Evolutionary conservation across 2,888 invertebrate genomes (phyloP).

Genomic region (Nephrocerus scutellatus): DNA sequence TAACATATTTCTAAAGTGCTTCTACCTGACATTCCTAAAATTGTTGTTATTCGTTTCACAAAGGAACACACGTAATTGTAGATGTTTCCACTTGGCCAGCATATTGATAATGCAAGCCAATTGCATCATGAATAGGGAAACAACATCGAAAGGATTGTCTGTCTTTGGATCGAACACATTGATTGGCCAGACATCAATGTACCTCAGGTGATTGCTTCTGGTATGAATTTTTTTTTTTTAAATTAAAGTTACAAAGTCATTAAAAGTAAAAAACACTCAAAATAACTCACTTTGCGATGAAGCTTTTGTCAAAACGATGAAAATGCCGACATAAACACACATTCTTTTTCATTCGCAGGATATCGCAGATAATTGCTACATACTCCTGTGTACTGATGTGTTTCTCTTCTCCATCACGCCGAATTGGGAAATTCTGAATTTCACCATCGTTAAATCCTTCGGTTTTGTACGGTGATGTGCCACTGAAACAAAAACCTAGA

Average conservation of each 20-base stretch:
- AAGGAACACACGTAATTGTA: slow-evolving; percentile 79
- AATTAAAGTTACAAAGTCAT: slow-evolving; percentile 7
- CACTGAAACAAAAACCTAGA: slow-evolving; percentile 33
- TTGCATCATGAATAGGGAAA: slow-evolving; percentile 91
- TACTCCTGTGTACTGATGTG: slow-evolving; percentile 59
- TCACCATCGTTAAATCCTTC: slow-evolving; percentile 52
- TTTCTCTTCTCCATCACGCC: slow-evolving; percentile 47
- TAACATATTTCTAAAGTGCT: slow-evolving; percentile 22
- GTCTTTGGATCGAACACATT: slow-evolving; percentile 76
- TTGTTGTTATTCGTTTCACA: slow-evolving; percentile 55
- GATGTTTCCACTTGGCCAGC: slow-evolving; percentile 79
- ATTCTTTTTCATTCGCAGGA: slow-evolving; percentile 89
- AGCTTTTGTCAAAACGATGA: slow-evolving; percentile 70
- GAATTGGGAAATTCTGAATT: slow-evolving; percentile 51
- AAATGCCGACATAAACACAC: slow-evolving; percentile 90
- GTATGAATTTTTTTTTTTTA: slow-evolving; percentile 2
- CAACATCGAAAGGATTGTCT: slow-evolving; percentile 79
- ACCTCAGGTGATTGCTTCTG: slow-evolving; percentile 54
- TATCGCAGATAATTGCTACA: slow-evolving; percentile 79
- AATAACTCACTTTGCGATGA: slow-evolving; percentile 58
- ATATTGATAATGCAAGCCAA: slow-evolving; percentile 92
- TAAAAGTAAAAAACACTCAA: slow-evolving; percentile 4
- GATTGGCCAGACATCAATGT: slow-evolving; percentile 97
- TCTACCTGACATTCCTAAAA: slow-evolving; percentile 33
- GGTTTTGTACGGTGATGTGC: slow-evolving; percentile 57